Evolutionary conservation across 2,797 vertebrate species (phyloP).

Genomic region (Paguma larvata): DNA sequence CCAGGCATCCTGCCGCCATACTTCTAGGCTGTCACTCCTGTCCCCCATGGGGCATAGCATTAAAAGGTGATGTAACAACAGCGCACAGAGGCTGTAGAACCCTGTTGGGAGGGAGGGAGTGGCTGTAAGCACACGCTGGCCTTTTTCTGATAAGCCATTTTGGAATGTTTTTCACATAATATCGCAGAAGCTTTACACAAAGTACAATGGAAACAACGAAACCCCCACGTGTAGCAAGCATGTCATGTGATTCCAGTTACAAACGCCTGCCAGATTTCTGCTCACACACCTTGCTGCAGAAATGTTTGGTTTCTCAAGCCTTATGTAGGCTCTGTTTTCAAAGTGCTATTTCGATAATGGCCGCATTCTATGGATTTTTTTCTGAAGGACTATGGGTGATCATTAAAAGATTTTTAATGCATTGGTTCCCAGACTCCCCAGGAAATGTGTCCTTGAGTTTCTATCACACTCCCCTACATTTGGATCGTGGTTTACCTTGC

Average conservation of each 20-base stretch:
- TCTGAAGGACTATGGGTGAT: neutral
- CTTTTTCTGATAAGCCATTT: neutral
- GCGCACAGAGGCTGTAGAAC: neutral
- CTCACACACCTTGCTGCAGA: neutral
- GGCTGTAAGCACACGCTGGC: neutral
- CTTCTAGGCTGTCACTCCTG: rapidly evolving
- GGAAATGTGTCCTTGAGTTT: neutral
- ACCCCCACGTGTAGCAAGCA: neutral
- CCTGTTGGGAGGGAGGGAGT: neutral
- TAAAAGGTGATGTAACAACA: neutral
- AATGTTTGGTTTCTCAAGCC: neutral
- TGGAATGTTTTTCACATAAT: neutral
- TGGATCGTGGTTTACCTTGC: neutral
- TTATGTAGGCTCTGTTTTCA: neutral
- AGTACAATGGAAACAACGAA: neutral
- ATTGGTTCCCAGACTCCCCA: neutral
- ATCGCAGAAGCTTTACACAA: neutral
- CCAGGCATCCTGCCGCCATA: neutral
- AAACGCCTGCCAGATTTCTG: neutral
- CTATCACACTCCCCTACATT: neutral
- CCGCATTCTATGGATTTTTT: neutral
- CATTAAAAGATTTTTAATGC: constrained; percentile 21
- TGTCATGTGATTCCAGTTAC: neutral
- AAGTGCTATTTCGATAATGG: neutral
- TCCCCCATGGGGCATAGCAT: neutral